Evolutionary conservation across 2,113 vertebrate species (phyloP), one percentile per base, ranked within the genome.

Genomic region (human): DNA sequence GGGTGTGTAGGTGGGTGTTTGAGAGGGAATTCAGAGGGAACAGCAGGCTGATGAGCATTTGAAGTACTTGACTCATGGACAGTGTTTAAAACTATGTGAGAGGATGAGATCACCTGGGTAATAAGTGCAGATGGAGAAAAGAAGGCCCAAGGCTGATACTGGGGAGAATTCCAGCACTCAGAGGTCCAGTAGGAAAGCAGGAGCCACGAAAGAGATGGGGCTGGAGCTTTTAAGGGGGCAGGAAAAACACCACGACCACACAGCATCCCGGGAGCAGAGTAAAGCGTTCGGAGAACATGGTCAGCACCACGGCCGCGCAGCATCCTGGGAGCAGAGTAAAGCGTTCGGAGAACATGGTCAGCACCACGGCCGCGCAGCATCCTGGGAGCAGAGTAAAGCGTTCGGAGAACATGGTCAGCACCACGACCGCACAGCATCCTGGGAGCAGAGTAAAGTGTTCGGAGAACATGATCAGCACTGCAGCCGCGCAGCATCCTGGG

Each of bases 1-100:
- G 61, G 32, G 50, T 4, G 0, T 11, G 1, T 32, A 38, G 79
- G 0, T 18, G 64, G 35, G 12, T 7, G 0, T 38, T 1, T 50
- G 85, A 20, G 61, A 50, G 35, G 59, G 43, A 27, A 11, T 17
- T 82, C 17, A 0, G 45, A 32, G 70, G 59, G 48, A 7, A 20
- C 70, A 13, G 78, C 43, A 18, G 64, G 8, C 78, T 35, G 23
- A 35, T 14, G 27, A 0, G 1, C 0, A 4, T 82, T 8, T 68
- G 76, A 72, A 6, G 32, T 45, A 32, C 8, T 5, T 43, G 59
- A 38, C 79, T 25, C 11, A 30, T 0, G 23, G 59, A 0, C 16
- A 23, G 32, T 55, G 82, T 12, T 75, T 5, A 8, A 22, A 40
- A 1, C 70, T 5, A 3, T 1, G 20, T 27, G 52, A 50, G 70